phyloP scores from a whole-genome alignment of 2,888 invertebrate species.

The Hypomecis atomaria region DNA sequence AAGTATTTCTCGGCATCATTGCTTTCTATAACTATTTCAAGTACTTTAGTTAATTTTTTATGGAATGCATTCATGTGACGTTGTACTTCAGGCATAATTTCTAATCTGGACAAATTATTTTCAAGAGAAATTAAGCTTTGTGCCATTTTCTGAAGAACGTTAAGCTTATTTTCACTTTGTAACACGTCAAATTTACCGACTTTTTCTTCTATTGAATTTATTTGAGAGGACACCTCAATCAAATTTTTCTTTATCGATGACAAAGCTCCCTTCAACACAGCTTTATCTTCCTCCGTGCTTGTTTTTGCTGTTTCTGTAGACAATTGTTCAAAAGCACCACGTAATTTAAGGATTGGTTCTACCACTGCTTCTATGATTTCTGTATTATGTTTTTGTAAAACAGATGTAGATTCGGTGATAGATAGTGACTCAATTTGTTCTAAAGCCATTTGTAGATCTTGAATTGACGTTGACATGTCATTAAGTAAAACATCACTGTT shows the following conservation, averaged over 20 bases:
- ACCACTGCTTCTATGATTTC: conserved; percentile 87
- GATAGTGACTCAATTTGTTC: conserved; percentile 81
- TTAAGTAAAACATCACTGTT: conserved; percentile 69
- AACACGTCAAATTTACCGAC: conserved; percentile 71
- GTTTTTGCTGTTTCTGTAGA: conserved; percentile 63
- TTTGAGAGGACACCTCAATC: conserved; percentile 64
- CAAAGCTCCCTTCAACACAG: conserved; percentile 63
- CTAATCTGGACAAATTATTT: conserved; percentile 68
- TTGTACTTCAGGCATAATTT: conserved; percentile 60
- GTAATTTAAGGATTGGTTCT: conserved; percentile 86
- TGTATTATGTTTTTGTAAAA: conserved; percentile 78
- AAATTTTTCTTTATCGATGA: conserved; percentile 66
- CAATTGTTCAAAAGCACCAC: conserved; percentile 83
- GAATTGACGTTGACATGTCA: conserved; percentile 77
- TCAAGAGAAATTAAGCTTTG: conserved; percentile 75
- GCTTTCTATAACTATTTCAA: conserved; percentile 84
- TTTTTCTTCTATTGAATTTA: conserved; percentile 61
- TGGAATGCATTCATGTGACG: conserved; percentile 68
- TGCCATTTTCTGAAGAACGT: conserved; percentile 76
- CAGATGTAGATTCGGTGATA: conserved; percentile 76
- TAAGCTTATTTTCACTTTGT: conserved; percentile 75
- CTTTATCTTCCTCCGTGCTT: conserved; percentile 56
- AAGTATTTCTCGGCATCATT: conserved; percentile 75
- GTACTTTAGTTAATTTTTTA: conserved; percentile 81
- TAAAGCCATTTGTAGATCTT: conserved; percentile 77